phyloP scores from a whole-genome alignment of 2,888 invertebrate genomes.

The Tenthredo livida region DNA sequence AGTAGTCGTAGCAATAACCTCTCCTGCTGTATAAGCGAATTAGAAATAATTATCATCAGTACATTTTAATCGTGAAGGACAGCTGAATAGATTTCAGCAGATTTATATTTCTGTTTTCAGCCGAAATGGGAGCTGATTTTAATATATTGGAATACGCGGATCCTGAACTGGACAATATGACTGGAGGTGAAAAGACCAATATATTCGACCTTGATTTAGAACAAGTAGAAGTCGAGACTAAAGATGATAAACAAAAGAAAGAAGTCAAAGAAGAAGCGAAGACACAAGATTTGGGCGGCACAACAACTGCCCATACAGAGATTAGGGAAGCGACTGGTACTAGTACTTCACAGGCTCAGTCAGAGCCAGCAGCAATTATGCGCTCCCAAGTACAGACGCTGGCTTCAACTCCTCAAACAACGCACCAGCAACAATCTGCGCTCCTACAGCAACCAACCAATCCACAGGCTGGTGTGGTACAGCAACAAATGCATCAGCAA shows the following conservation, averaged over 20 bases:
- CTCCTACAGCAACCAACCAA: slow-evolving; percentile 76
- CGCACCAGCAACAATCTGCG: slow-evolving; percentile 67
- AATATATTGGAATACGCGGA: slow-evolving; percentile 97
- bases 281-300: slow-evolving; percentile 63
- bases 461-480: slow-evolving; percentile 71
- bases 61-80: neutral
- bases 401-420: slow-evolving; percentile 64
- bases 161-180: slow-evolving; percentile 91
- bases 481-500: slow-evolving; percentile 81
- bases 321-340: slow-evolving; percentile 61
- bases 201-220: slow-evolving; percentile 93
- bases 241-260: slow-evolving; percentile 81
- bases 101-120: slow-evolving; percentile 75
- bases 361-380: slow-evolving; percentile 65
- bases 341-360: slow-evolving; percentile 62
- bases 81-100: slow-evolving; percentile 6
- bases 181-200: slow-evolving; percentile 90
- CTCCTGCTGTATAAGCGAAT: neutral
- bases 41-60: neutral
- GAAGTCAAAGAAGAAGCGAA: slow-evolving; percentile 72
- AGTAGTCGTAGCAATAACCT: neutral
- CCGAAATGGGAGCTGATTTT: slow-evolving; percentile 96
- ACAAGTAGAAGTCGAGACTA: slow-evolving; percentile 85
- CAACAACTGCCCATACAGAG: slow-evolving; percentile 63
- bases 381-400: slow-evolving; percentile 66